phyloP scores from a whole-genome alignment of 2,888 invertebrate species.

The Colostygia pectinataria region DNA sequence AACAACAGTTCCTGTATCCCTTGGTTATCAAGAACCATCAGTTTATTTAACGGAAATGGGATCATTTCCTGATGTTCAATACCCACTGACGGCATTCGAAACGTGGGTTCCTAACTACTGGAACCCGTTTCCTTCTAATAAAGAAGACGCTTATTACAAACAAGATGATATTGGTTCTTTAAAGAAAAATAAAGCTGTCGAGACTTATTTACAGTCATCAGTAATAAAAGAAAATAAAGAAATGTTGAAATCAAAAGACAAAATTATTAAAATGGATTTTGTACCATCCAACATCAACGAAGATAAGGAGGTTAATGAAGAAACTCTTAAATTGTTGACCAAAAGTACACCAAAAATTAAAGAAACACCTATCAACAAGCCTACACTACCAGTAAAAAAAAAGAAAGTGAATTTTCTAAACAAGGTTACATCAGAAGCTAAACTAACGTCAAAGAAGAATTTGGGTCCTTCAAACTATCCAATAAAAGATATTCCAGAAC shows the following conservation, averaged over 20 bases:
- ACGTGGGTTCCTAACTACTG: constrained; percentile 59
- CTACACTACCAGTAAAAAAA: neutral
- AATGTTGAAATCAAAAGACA: constrained; percentile 4
- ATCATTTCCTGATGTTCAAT: constrained; percentile 64
- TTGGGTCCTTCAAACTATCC: neutral
- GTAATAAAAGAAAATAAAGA: constrained; percentile 6
- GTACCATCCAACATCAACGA: too few species aligned
- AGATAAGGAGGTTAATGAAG: too few species aligned
- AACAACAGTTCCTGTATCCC: neutral
- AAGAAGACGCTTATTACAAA: constrained; percentile 23
- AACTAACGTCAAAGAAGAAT: neutral
- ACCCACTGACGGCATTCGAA: constrained; percentile 58
- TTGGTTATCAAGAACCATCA: constrained; percentile 22
- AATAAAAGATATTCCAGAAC: neutral
- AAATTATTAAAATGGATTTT: neutral
- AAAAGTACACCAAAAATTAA: too few species aligned
- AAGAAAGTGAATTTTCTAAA: neutral
- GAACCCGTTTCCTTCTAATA: constrained; percentile 39
- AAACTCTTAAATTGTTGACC: too few species aligned
- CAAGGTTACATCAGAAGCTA: neutral
- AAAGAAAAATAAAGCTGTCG: constrained; percentile 10
- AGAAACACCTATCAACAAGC: too few species aligned
- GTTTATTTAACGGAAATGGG: constrained; percentile 36
- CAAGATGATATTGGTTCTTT: constrained; percentile 11
- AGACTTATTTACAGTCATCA: constrained; percentile 12